A percentile compares a stretch with the other conserved stretches of the same genome.
These are phyloP conservation scores for Cynocephalus volans DNA, from an alignment of 2,113 vertebrate genomes.

Conservation along the genomic window DNA sequence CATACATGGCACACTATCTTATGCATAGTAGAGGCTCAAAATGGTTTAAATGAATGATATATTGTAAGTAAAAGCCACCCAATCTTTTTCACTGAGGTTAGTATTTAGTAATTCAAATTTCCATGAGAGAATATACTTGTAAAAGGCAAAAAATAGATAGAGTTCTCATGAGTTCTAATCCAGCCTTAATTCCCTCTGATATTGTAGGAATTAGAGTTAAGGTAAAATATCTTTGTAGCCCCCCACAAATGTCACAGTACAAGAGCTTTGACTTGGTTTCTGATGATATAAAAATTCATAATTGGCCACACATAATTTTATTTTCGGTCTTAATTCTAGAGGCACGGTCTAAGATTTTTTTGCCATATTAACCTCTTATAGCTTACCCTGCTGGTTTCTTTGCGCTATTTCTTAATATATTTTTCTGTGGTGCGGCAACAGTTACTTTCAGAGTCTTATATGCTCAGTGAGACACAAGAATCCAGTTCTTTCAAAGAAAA, in stretches of 20 bases:
- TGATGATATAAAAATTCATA: neutral
- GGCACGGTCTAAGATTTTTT: neutral
- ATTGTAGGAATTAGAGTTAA: neutral
- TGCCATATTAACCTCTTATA: neutral
- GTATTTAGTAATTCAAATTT: neutral
- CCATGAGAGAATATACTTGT: neutral
- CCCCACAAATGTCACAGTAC: neutral
- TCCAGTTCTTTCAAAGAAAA: conserved; percentile 22
- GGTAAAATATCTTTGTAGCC: neutral
- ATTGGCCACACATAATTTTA: neutral
- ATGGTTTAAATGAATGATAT: neutral
- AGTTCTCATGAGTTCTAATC: neutral
- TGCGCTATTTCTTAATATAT: neutral
- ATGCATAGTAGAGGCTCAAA: neutral
- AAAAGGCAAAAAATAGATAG: neutral
- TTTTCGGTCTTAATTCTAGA: neutral
- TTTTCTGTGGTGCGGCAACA: neutral
- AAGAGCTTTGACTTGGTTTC: neutral
- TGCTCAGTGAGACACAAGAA: conserved; percentile 51
- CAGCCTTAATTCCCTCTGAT: neutral
- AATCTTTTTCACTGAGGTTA: neutral
- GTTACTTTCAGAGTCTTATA: conserved; percentile 38
- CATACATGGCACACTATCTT: accelerated
- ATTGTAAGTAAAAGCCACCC: neutral
- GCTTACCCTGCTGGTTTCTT: neutral